Percentiles rank a stretch among this genome's conserved stretches.
These are phyloP conservation scores for Peromyscus californicus DNA, from an alignment of 2,113 vertebrate species.

Conservation along the genomic window DNA sequence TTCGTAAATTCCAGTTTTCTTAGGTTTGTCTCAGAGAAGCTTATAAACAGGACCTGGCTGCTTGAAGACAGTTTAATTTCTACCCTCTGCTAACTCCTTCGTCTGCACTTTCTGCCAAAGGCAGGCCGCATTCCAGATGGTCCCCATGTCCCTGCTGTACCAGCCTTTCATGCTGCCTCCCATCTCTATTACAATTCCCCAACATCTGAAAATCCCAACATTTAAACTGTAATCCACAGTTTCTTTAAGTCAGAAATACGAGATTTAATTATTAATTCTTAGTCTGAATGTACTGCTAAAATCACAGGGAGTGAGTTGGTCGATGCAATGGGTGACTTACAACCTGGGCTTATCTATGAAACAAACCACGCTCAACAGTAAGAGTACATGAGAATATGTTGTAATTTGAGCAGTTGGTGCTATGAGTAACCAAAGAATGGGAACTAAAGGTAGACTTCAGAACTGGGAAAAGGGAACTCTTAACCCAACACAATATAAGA, in stretches of 20 bases:
- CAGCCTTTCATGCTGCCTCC: background rate
- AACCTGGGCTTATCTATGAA: background rate
- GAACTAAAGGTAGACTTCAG: background rate
- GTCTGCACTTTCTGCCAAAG: background rate
- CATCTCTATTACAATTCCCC: background rate
- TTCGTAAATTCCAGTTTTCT: background rate
- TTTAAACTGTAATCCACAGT: background rate
- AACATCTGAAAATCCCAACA: background rate
- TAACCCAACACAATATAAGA: background rate
- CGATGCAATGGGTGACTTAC: background rate
- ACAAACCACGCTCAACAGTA: background rate
- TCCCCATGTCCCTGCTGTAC: accelerated
- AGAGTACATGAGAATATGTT: background rate
- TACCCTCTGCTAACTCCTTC: background rate
- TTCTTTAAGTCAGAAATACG: background rate
- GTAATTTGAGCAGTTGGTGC: background rate
- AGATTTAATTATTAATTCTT: slow-evolving; percentile 2
- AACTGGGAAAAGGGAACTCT: background rate
- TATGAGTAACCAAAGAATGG: background rate
- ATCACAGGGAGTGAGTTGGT: background rate
- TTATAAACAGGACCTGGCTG: background rate
- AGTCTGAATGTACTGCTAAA: slow-evolving; percentile 7
- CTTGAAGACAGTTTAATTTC: background rate
- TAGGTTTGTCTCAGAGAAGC: background rate
- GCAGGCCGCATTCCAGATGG: background rate